phyloP scores from a whole-genome alignment of 2,888 invertebrate species.

The Synanthedon tipuliformis region DNA sequence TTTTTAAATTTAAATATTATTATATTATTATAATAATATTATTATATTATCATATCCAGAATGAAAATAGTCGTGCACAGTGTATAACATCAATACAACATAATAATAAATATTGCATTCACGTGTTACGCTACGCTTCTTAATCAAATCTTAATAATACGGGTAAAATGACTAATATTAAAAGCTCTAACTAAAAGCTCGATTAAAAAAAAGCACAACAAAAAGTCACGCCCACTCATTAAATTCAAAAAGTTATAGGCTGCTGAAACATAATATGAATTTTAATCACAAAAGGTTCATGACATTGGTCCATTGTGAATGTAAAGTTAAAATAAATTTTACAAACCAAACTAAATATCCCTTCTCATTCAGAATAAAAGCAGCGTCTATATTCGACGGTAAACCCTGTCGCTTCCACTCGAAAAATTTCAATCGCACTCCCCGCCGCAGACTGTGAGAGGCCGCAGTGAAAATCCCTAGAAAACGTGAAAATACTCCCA shows the following conservation, averaged over 20 bases:
- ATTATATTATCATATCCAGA: no score
- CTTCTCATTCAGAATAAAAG: conserved; percentile 13
- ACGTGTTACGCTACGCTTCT: no score
- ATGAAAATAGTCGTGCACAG: no score
- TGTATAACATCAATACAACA: no score
- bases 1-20: no score
- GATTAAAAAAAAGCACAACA: no score
- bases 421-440: conserved; percentile 62
- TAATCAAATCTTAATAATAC: no score
- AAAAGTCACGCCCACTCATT: no score
- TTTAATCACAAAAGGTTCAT: conserved; percentile 2
- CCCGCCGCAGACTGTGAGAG: conserved; percentile 38
- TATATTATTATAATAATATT: no score
- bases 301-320: conserved; percentile 1
- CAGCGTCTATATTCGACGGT: conserved; percentile 14
- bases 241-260: not conserved
- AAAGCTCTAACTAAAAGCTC: no score
- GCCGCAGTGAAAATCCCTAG: conserved; percentile 51
- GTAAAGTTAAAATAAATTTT: not conserved
- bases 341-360: conserved; percentile 1
- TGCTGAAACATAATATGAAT: conserved; percentile 4
- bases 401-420: conserved; percentile 62
- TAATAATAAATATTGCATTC: no score
- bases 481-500: conserved; percentile 50
- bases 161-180: no score